Percentiles rank a stretch among this genome's conserved stretches.
These are phyloP conservation scores for Coregonus sp. DNA, from an alignment of 2,797 vertebrate genomes.

Conservation along the genomic window DNA sequence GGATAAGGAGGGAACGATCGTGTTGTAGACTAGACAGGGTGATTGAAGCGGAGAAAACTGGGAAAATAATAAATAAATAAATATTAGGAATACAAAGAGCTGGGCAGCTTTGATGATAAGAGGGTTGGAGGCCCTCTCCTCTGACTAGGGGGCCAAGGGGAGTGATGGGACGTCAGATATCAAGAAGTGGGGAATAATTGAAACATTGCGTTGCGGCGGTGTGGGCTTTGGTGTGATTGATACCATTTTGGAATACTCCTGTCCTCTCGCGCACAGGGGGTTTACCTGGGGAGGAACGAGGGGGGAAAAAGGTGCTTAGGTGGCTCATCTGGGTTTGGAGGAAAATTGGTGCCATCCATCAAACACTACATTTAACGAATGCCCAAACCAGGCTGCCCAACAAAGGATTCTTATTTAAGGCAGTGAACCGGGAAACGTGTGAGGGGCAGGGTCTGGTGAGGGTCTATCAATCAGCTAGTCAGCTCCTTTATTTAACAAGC, in stretches of 20 bases:
- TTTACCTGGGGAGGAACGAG: conserved; percentile 71
- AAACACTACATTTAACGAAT: conserved; percentile 78
- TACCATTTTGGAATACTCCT: conserved; percentile 76
- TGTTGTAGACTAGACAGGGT: conserved; percentile 20
- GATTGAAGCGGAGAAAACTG: conserved; percentile 27
- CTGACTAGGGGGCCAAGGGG: conserved; percentile 43
- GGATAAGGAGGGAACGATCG: conserved; percentile 1
- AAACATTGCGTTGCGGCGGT: conserved; percentile 66
- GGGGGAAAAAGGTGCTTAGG: conserved; percentile 71
- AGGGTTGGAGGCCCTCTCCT: conserved; percentile 42
- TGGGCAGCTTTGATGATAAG: conserved; percentile 37
- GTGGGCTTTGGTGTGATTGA: conserved; percentile 73
- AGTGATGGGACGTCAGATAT: conserved; percentile 49
- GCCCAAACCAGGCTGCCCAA: conserved; percentile 68
- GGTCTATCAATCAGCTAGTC: conserved; percentile 86
- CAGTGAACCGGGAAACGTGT: conserved; percentile 70
- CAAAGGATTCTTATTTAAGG: conserved; percentile 78
- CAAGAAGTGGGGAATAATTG: conserved; percentile 71
- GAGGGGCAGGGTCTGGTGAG: conserved; percentile 75
- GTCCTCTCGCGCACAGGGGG: conserved; percentile 64
- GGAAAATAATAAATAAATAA: conserved; percentile 39
- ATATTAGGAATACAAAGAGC: conserved; percentile 51
- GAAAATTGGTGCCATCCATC: conserved; percentile 84
- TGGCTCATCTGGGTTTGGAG: conserved; percentile 78
- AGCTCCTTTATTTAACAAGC: conserved; percentile 91